Evolutionary conservation across 2,888 invertebrate genomes (phyloP), one percentile per base, ranked within the genome.

Genomic region (Apoderus coryli): DNA sequence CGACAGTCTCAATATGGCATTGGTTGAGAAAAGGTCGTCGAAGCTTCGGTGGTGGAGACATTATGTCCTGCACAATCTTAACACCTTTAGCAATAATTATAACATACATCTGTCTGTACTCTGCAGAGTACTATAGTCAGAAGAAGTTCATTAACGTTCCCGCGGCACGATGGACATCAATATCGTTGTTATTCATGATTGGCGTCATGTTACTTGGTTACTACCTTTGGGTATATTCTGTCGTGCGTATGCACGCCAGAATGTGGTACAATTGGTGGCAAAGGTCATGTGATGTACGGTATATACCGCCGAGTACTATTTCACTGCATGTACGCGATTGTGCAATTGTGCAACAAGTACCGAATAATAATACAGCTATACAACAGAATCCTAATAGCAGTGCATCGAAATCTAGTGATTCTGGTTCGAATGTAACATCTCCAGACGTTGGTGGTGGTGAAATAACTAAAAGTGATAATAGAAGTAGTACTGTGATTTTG

Each of bases 231-330:
- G 56, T 62, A 24, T 62, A 61, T 39, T 54, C 63, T 31, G 57
- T 61, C 2, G 52, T 64, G 9, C 53, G 63, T 36, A 51, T 63
- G 51, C 60, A 66, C 42, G 57, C 62, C 10, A 50, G 57, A 33
- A 53, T 63, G 38, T 67, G 65, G 65, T 64, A 62, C 44, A 59
- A 59, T 39, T 67, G 65, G 63, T 65, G 65, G 65, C 64, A 65
- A 41, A 56, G 63, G 29, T 62, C 62, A 31, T 64, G 61, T 38
- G 53, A 56, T 24, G 28, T 4, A 23, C 33, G 36, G 23, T 39
- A 39, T 31, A 39, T 39, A 4, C 30, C 37, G 3, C 36, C 39
- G 16, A 39, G 36, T 15, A 27, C 28, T 7, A 30, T 19, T 37
- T n/a, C n/a, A n/a, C n/a, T n/a, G n/a, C n/a, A n/a, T n/a, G n/a